Conservation (phyloP, 2,113 vertebrate genomes). For the Heloderma charlesbogerti region DNA sequence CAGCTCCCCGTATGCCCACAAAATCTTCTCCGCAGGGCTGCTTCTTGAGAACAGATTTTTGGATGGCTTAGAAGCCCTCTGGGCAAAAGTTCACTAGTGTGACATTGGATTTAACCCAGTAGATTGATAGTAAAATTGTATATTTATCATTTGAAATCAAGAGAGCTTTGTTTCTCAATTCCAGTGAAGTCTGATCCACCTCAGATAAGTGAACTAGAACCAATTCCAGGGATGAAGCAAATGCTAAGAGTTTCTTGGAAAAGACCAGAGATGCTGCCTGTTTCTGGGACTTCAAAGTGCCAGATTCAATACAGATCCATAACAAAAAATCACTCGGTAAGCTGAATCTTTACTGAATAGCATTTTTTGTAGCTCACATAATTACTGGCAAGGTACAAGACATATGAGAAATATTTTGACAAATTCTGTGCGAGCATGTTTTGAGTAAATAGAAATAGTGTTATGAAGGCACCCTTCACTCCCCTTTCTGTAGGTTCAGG, state of each 20-base stretch:
- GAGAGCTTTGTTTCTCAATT: constrained; percentile 58
- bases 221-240: constrained; percentile 49
- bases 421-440: not conserved
- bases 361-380: not conserved
- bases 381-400: not conserved
- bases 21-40: no score
- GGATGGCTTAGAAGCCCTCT: no score
- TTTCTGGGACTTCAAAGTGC: not conserved
- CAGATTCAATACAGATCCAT: constrained; percentile 66
- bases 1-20: no score
- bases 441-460: no score
- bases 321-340: constrained; percentile 69
- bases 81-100: no score
- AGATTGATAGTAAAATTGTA: not conserved
- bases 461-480: not conserved
- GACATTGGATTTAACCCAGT: not conserved
- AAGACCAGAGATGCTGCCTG: constrained; percentile 27
- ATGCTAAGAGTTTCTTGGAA: constrained; percentile 73
- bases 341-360: constrained; percentile 26
- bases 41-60: no score
- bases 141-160: not conserved
- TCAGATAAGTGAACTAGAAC: constrained; percentile 64
- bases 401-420: constrained; percentile 4
- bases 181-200: constrained; percentile 76
- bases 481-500: not conserved